These are phyloP conservation scores for Zosterops lateralis DNA, from an alignment of 2,113 vertebrate genomes.

Conservation along the genomic window DNA sequence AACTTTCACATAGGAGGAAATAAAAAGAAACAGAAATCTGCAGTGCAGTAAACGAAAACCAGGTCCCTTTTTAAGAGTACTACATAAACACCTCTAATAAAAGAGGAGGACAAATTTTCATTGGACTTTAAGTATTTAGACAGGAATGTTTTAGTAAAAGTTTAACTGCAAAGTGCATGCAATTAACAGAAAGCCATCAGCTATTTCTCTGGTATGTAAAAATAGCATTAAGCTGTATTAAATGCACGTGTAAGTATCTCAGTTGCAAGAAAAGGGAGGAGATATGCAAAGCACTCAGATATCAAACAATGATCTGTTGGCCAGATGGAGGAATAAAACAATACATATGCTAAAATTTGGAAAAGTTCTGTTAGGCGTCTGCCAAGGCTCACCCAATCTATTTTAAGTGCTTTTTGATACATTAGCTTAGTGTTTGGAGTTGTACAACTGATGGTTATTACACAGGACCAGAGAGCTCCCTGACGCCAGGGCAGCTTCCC, in stretches of 20 bases:
- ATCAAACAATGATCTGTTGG: slow-evolving; percentile 70
- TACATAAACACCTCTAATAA: slow-evolving; percentile 67
- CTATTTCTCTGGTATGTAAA: slow-evolving; percentile 60
- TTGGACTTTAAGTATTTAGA: slow-evolving; percentile 43
- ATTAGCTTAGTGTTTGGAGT: slow-evolving; percentile 79
- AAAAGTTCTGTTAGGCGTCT: slow-evolving; percentile 59
- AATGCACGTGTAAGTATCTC: slow-evolving; percentile 65
- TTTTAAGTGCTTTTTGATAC: slow-evolving; percentile 80
- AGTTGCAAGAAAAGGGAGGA: slow-evolving; percentile 69
- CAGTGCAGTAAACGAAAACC: slow-evolving; percentile 46
- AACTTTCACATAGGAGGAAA: neutral
- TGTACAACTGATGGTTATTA: slow-evolving; percentile 69
- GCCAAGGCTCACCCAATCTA: slow-evolving; percentile 74
- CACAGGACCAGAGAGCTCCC: slow-evolving; percentile 73
- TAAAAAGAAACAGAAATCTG: slow-evolving; percentile 45
- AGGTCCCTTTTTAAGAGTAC: slow-evolving; percentile 59
- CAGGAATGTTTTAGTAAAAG: slow-evolving; percentile 48
- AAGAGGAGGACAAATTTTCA: slow-evolving; percentile 58
- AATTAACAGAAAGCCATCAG: slow-evolving; percentile 67
- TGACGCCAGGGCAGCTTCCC: neutral
- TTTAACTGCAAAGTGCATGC: slow-evolving; percentile 54
- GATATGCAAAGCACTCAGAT: slow-evolving; percentile 69
- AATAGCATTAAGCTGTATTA: slow-evolving; percentile 66
- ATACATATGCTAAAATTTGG: slow-evolving; percentile 74
- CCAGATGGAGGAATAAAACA: slow-evolving; percentile 75